Conservation (phyloP, 2,113 vertebrate genomes). For the Clupea harengus region DNA sequence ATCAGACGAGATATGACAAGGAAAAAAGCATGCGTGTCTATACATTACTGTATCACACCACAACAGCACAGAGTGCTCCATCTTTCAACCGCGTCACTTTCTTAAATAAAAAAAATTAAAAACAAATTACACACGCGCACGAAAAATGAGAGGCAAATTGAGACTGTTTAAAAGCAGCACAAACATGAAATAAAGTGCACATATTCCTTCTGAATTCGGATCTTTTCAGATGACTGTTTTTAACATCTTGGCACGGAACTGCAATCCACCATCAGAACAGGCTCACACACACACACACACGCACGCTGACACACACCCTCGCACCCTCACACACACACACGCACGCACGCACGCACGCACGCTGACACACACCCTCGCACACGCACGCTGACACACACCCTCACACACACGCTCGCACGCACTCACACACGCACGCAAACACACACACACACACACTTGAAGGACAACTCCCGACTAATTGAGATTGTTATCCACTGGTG, state of each 20-base stretch:
- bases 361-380: not conserved
- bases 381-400: not conserved
- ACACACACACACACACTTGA: not conserved
- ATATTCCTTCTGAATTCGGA: not conserved
- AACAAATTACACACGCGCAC: not conserved
- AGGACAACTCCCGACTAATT: not conserved
- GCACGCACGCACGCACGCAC: not conserved
- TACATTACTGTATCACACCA: not conserved
- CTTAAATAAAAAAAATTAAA: not conserved
- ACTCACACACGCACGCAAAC: no score
- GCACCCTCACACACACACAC: not conserved
- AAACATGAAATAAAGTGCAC: not conserved
- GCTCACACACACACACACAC: not conserved
- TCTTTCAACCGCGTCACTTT: not conserved
- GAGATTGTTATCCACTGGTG: not conserved
- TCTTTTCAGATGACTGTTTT: not conserved
- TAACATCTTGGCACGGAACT: not conserved
- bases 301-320: not conserved
- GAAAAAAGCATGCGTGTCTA: not conserved
- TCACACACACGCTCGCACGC: not conserved
- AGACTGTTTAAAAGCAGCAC: not conserved
- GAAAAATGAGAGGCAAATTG: not conserved
- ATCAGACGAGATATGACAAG: not conserved
- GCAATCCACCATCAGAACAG: not conserved
- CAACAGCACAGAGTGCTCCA: not conserved